Base-by-base conservation (phyloP, 2,113 vertebrate genomes). In the Barbus barbus region DNA sequence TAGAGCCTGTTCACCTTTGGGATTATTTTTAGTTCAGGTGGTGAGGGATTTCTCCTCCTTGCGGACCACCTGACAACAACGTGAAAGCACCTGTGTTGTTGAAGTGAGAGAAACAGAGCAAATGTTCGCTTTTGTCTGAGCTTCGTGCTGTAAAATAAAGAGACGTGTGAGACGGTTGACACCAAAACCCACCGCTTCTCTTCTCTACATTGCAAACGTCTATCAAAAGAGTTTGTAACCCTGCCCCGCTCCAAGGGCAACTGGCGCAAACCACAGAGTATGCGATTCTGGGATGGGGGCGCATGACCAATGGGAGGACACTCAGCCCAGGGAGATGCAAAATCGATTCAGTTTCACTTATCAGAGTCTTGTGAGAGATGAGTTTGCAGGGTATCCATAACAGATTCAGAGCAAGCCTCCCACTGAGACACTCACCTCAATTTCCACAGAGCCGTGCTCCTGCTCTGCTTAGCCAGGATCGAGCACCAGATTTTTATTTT, bases 21-120 rank as follows among this genome's bases (percentile, higher is more conserved):
- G 92, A 92, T 91, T 92, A 91, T 88, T 90, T 91, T 88, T 89
- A 90, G 89, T 91, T 92, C 87, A 89, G 67, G 78, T 83, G 85
- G 84, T 83, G 26, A 85, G 86, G 81, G 87, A 87, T 86, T 88
- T 85, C 60, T 78, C 74, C 81, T 91, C 90, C 89, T 88, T 12
- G 71, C 81, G 91, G 92, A 92, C 88, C 90, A 88, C 85, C 90
- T 86, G 85, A 92, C 88, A 90, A 86, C 86, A 87, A 86, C 74
- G 86, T 81, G 48, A 81, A 87, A 84, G 82, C 82, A 90, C 85
- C 84, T 88, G 81, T 72, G 48, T 74, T 80, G 48, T 33, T 73
- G 51, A 58, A 82, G 76, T 44, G 36, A 61, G 76, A 5, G 51
- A 33, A 36, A 46, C 24, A 63, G 28, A 41, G 82, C 36, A 48